Evolutionary conservation across 2,113 vertebrate species (phyloP).

Genomic region (Dromiciops gliroides): DNA sequence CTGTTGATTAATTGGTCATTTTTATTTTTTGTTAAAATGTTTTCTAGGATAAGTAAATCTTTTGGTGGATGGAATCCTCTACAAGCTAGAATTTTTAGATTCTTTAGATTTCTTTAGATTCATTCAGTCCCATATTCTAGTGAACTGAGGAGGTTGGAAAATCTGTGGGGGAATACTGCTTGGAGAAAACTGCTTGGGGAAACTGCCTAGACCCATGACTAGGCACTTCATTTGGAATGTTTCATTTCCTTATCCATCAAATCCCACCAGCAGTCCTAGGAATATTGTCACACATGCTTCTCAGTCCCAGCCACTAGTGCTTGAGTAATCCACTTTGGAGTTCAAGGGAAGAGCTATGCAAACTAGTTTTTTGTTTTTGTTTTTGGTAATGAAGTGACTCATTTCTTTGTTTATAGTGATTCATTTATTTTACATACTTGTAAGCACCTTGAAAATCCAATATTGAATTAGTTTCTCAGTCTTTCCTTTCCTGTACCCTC

Average conservation of each 20-base stretch:
- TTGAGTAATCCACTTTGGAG: neutral
- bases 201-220: neutral
- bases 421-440: neutral
- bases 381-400: neutral
- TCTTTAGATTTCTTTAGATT: too few species aligned
- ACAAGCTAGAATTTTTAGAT: too few species aligned
- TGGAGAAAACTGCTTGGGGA: too few species aligned
- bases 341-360: conserved; percentile 14
- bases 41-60: too few species aligned
- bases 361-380: neutral
- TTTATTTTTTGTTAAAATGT: too few species aligned
- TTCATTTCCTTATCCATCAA: neutral
- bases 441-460: neutral
- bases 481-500: neutral
- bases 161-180: too few species aligned
- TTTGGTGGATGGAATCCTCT: too few species aligned
- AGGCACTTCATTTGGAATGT: neutral
- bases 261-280: neutral
- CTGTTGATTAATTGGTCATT: too few species aligned
- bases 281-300: neutral
- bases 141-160: too few species aligned
- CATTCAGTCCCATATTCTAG: too few species aligned
- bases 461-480: neutral
- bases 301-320: neutral
- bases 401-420: neutral